phyloP scores from a whole-genome alignment of 2,113 vertebrate genomes.

The Melanerpes aurifrons region DNA sequence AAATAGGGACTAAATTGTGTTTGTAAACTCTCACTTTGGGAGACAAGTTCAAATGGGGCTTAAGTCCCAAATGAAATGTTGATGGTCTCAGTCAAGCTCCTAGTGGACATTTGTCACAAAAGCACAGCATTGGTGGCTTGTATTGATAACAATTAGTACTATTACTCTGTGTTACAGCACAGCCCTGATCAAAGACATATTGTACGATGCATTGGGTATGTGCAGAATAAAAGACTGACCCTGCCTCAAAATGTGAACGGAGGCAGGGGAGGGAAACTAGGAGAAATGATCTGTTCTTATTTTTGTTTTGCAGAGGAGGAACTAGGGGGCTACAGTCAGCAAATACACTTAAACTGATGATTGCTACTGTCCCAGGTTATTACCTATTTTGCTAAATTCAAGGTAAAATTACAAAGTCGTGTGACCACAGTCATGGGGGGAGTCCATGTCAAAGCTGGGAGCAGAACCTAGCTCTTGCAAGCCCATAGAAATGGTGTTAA shows the following conservation, averaged over 20 bases:
- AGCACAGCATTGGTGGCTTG: constrained; percentile 44
- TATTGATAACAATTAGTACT: constrained; percentile 52
- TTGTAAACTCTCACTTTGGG: constrained; percentile 69
- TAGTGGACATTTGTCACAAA: constrained; percentile 64
- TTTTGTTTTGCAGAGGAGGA: neutral
- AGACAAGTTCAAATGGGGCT: constrained; percentile 64
- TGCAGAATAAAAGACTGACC: neutral
- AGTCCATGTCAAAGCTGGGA: neutral
- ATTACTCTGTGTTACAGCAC: constrained; percentile 39
- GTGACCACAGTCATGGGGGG: neutral
- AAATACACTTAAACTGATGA: neutral
- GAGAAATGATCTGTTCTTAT: neutral
- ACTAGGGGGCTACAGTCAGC: neutral
- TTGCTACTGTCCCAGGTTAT: neutral
- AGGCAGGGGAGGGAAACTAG: rapidly evolving
- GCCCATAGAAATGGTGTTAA: constrained; percentile 48
- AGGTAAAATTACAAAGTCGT: neutral
- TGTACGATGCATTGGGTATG: rapidly evolving
- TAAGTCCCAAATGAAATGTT: constrained; percentile 59
- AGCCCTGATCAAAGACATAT: neutral
- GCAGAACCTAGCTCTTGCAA: neutral
- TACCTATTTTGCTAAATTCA: neutral
- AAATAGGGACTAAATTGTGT: constrained; percentile 52
- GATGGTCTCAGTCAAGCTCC: constrained; percentile 65
- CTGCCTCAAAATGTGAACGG: neutral